Base-by-base conservation (phyloP, 2,113 vertebrate genomes). In the Psophia crepitans region DNA sequence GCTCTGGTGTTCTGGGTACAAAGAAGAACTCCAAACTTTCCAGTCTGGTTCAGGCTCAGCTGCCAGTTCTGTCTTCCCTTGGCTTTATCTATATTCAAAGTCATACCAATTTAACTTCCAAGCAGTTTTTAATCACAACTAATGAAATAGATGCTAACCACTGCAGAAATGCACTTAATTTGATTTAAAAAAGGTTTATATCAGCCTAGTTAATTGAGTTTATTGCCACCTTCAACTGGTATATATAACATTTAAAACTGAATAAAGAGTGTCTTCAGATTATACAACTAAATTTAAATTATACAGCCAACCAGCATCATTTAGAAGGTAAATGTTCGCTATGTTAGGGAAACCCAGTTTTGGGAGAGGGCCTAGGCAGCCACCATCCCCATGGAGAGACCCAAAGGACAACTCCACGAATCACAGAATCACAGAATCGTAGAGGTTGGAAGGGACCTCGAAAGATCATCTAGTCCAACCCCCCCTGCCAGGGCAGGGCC, bases 61-160 rank as follows among this genome's bases (percentile, higher is more conserved):
- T 97, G 92, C 86, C 95, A 96, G 87, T 89, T 96, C 76, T 75
- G 39, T 60, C 60, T 92, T 96, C 84, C 53, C 12, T 76, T 87
- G 82, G 63, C 92, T 92, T 93, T 93, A 90, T 95, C 96, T 96
- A 95, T 94, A 96, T 93, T 96, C 80, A 95, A 56, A 97, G 88
- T 93, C 94, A 95, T 53, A 93, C 53, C 68, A 95, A 91, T 96
- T 96, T 94, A 95, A 87, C 79, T 95, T 63, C 56, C 84, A 96
- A 91, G 71, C 66, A 83, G 71, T 74, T 96, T 94, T 93, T 96
- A 95, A 88, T 94, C 90, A 95, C 87, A 74, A 66, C 87, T 87
- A 93, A 96, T 97, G 96, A 97, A 97, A 96, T 94, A 95, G 94
- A 97, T 96, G 94, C 92, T 71, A 95, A 95, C 90, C 56, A 5